Base-by-base conservation (phyloP, 2,888 invertebrate species). In the Orthosia gracilis region DNA sequence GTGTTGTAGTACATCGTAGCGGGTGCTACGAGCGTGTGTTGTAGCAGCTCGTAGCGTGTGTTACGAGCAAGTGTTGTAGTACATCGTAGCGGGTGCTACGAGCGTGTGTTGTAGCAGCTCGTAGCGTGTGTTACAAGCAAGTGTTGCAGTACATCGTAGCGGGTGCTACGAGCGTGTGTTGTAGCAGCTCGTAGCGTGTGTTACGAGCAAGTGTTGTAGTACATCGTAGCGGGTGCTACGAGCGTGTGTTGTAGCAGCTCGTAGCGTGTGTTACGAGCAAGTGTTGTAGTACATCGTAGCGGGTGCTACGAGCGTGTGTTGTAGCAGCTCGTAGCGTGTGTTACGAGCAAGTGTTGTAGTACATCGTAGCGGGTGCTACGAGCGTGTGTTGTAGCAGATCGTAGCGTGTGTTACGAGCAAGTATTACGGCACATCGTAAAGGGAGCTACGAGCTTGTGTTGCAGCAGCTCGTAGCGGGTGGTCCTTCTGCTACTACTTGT, bases 401-500 rank as follows among this genome's bases (percentile, higher is more conserved):
- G 45, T 40, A 66, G 45, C 45, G 7, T 0, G 23, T 45, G 45
- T 26, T 70, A 69, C 52, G n/a, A 45, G 5, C 26, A 12, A 47
- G n/a, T 47, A 26, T 61, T 26, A 1, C 50, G 23, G 3, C 1
- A 26, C 0, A 9, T 17, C n/a, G 45, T 45, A 67, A 52, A n/a
- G 4, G 0, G 23, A 26, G 26, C 26, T 68, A 68, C 52, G n/a
- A 45, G 3, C 0, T 0, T 18, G 11, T n/a, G 12, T 9, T 18
- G 15, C 23, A 12, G 18, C 12, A 47, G 17, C 47, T 18, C 26
- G 7, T 64, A 52, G 50, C 23, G 17, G 26, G 40, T 71, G 15
- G 40, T 59, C 18, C 54, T 77, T 65, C 61, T 77, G 52, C 12
- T 23, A 13, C 12, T 47, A 54, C n/a, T 23, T 12, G 11, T 13